Evolutionary conservation across 2,888 invertebrate genomes (phyloP).

Genomic region (Adineta ricciae): DNA sequence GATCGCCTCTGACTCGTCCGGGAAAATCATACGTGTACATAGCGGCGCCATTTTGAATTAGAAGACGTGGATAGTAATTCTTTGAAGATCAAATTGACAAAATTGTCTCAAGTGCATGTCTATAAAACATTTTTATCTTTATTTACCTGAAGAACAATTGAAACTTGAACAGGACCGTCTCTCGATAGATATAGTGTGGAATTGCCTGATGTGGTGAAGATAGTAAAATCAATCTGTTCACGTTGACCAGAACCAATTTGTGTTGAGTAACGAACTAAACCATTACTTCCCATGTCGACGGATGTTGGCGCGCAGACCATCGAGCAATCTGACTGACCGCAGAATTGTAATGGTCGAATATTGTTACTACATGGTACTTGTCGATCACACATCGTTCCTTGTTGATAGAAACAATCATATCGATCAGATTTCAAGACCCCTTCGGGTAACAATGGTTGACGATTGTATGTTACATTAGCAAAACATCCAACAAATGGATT

Average conservation of each 20-base stretch:
- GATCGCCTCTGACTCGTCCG: not conserved
- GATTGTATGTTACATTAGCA: conserved; percentile 13
- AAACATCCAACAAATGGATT: not conserved
- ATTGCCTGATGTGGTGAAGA: not conserved
- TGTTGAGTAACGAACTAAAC: not conserved
- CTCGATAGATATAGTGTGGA: not conserved
- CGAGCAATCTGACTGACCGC: not conserved
- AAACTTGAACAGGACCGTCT: conserved; percentile 16
- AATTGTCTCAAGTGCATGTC: not conserved
- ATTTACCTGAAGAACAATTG: not conserved
- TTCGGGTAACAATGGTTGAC: conserved; percentile 6
- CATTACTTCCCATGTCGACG: not conserved
- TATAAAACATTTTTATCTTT: not conserved
- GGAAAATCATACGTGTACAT: conserved; percentile 4
- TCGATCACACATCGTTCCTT: not conserved
- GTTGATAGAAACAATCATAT: conserved; percentile 20
- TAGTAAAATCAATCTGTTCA: not conserved
- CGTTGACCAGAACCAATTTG: not conserved
- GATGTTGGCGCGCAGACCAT: conserved; percentile 9
- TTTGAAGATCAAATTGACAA: not conserved
- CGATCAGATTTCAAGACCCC: not conserved
- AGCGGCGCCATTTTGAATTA: not conserved
- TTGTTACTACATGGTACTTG: not conserved
- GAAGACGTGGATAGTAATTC: not conserved
- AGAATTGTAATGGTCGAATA: not conserved